Percentiles rank a stretch among this genome's conserved stretches.
Evolutionary conservation across 2,888 invertebrate species (phyloP).

Genomic region (Ophion costatus): DNA sequence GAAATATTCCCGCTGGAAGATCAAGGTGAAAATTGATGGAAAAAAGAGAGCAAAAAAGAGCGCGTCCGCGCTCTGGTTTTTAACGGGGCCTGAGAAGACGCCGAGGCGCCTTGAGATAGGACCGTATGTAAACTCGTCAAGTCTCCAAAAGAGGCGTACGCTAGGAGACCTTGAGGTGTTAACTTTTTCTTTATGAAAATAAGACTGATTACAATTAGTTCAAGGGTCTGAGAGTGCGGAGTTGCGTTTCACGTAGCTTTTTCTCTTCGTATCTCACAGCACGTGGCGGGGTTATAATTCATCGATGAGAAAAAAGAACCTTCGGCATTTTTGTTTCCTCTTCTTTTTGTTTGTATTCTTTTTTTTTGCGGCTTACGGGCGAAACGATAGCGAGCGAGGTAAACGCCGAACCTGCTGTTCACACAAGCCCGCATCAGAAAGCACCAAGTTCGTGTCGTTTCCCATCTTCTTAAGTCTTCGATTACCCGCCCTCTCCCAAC

Average conservation of each 20-base stretch:
- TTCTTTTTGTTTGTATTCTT: background rate
- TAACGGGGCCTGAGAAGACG: background rate
- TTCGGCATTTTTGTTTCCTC: conserved; percentile 11
- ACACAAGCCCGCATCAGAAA: background rate
- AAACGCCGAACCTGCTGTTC: conserved; percentile 30
- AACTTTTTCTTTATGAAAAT: background rate
- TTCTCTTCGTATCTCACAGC: background rate
- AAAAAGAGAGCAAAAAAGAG: background rate
- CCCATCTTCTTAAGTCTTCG: background rate
- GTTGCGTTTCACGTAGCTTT: conserved; percentile 16
- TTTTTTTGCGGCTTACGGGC: conserved; percentile 5
- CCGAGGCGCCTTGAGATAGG: conserved; percentile 33
- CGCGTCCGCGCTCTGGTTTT: background rate
- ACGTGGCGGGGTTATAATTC: conserved; percentile 33
- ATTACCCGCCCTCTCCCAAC: too few relatives aligned
- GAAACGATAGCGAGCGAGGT: conserved; percentile 6
- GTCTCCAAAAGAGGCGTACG: conserved; percentile 1
- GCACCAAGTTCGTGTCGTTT: background rate
- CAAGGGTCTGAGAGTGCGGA: conserved; percentile 42
- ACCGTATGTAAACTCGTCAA: conserved; percentile 15
- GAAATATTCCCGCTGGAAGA: background rate
- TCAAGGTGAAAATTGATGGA: background rate
- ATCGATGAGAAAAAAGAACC: conserved; percentile 43
- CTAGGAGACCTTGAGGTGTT: conserved; percentile 21
- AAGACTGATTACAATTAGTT: conserved; percentile 30